Conservation (phyloP, 1,140 invertebrate genomes). For the Archivesica marissinica region DNA sequence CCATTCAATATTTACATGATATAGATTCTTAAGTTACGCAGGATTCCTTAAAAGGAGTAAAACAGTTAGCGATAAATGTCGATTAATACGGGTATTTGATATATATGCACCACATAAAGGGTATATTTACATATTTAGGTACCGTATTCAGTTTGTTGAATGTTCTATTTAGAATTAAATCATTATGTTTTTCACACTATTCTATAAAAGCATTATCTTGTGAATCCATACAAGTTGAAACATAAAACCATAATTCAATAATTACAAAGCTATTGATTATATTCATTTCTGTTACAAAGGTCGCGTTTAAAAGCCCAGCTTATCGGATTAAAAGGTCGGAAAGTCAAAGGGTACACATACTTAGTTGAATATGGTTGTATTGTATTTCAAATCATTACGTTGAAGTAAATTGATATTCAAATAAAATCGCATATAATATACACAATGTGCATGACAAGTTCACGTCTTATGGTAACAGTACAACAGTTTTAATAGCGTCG, state of each 20-base stretch:
- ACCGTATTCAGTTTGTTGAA: not conserved
- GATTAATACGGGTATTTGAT: not conserved
- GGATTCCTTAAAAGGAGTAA: not conserved
- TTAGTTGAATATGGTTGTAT: not conserved
- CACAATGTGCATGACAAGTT: no score
- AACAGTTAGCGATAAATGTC: not conserved
- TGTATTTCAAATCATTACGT: conserved; percentile 19
- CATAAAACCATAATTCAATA: conserved; percentile 14
- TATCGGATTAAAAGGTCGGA: conserved; percentile 17
- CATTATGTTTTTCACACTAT: not conserved
- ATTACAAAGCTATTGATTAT: not conserved
- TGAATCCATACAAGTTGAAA: not conserved
- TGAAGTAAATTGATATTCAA: not conserved
- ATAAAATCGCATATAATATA: no score
- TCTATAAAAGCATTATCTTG: not conserved
- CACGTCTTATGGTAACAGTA: no score
- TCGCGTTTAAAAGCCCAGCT: conserved; percentile 11
- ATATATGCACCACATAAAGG: not conserved
- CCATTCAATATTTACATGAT: conserved; percentile 10
- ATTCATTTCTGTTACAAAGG: conserved; percentile 10
- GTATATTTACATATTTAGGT: not conserved
- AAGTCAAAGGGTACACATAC: conserved; percentile 18
- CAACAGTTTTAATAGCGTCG: no score
- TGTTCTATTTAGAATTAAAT: conserved; percentile 10
- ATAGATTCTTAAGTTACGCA: not conserved